Conservation (phyloP, 2,797 vertebrate genomes). For the Characodon lateralis region DNA sequence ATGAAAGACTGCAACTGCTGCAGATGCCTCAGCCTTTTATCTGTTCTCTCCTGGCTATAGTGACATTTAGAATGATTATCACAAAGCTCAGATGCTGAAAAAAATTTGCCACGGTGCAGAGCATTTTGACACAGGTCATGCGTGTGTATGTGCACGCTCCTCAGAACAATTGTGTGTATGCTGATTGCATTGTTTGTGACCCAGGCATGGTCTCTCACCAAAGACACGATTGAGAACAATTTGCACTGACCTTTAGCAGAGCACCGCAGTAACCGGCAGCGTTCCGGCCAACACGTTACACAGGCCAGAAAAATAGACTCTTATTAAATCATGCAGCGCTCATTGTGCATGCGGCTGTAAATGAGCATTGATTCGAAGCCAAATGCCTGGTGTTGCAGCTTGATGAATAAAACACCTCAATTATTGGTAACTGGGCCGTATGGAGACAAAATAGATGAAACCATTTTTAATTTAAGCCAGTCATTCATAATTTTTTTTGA, state of each 20-base stretch:
- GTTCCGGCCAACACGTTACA: constrained; percentile 58
- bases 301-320: constrained; percentile 43
- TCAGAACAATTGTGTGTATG: constrained; percentile 6
- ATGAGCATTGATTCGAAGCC: constrained; percentile 45
- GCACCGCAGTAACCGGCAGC: constrained; percentile 53
- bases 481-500: not conserved
- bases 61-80: constrained; percentile 63
- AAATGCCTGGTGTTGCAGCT: constrained; percentile 27
- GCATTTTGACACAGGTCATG: constrained; percentile 28
- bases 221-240: constrained; percentile 55
- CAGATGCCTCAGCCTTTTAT: constrained; percentile 40
- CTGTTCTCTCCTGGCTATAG: constrained; percentile 28
- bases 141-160: constrained; percentile 12
- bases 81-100: constrained; percentile 11
- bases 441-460: not conserved
- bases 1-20: constrained; percentile 22
- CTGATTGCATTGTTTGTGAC: constrained; percentile 58
- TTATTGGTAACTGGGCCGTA: constrained; percentile 12
- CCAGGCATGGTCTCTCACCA: constrained; percentile 50
- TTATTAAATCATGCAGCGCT: constrained; percentile 61
- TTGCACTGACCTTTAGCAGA: constrained; percentile 69
- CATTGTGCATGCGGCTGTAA: constrained; percentile 61
- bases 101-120: constrained; percentile 2
- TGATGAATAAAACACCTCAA: constrained; percentile 10
- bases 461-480: not conserved